Conservation (phyloP, 92 coral and sea anemone species). For the Porites lobata region DNA sequence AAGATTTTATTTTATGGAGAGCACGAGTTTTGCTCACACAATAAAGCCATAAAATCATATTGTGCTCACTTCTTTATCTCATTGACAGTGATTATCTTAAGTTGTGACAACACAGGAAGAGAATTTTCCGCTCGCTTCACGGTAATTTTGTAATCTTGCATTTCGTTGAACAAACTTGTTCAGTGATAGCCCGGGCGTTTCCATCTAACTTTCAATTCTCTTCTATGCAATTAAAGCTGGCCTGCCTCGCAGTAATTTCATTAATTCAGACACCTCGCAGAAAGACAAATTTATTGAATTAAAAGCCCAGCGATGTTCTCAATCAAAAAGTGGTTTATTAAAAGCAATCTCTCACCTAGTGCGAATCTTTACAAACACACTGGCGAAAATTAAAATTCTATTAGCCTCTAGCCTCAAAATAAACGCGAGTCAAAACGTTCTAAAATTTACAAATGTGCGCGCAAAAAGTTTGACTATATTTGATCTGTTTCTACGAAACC, state of each 20-base stretch:
- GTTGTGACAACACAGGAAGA: constrained; percentile 55
- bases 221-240: constrained; percentile 44
- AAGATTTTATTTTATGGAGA: constrained; percentile 49
- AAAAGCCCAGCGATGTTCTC: constrained; percentile 56
- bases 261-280: constrained; percentile 59
- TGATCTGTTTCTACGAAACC: constrained; percentile 41
- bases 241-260: constrained; percentile 44
- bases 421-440: constrained; percentile 60
- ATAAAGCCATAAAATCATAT: constrained; percentile 52
- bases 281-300: constrained; percentile 49
- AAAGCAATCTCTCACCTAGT: constrained; percentile 55
- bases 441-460: constrained; percentile 52
- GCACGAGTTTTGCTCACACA: constrained; percentile 34
- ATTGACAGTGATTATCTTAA: constrained; percentile 38
- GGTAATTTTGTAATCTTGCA: constrained; percentile 48
- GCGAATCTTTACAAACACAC: constrained; percentile 51
- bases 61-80: constrained; percentile 33
- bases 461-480: neutral
- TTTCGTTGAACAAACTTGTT: constrained; percentile 49
- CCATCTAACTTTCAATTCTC: constrained; percentile 19
- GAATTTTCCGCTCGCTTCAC: constrained; percentile 41
- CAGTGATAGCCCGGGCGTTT: constrained; percentile 23
- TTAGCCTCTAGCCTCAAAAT: constrained; percentile 76
- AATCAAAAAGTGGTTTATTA: constrained; percentile 76
- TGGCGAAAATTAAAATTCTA: constrained; percentile 87